These are phyloP conservation scores for Pagrus major DNA, from an alignment of 2,113 vertebrate species.

Conservation along the genomic window DNA sequence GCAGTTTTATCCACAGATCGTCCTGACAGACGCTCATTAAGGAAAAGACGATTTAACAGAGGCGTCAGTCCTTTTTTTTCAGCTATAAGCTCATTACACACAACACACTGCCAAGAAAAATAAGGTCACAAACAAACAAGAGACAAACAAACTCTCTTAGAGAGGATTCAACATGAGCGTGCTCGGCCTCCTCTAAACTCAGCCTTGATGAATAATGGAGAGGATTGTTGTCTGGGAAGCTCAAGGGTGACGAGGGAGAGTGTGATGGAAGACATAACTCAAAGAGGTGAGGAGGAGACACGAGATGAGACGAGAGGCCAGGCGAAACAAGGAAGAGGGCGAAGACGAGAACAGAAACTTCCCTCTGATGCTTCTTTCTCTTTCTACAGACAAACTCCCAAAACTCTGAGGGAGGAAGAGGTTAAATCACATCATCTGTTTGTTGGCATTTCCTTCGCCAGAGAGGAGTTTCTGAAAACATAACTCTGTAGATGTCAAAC, in stretches of 20 bases:
- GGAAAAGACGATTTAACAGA: too few relatives aligned
- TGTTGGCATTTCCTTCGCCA: neutral
- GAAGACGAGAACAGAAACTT: neutral
- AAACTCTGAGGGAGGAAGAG: neutral
- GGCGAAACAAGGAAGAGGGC: neutral
- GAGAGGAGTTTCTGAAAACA: neutral
- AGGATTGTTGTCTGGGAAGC: neutral
- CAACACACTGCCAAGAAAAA: too few relatives aligned
- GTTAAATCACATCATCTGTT: neutral
- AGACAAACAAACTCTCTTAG: neutral
- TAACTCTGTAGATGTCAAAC: neutral
- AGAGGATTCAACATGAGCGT: neutral
- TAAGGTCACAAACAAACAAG: neutral
- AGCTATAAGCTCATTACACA: too few relatives aligned
- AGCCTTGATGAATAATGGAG: conserved; percentile 37
- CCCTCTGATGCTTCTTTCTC: neutral
- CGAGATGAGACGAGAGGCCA: neutral
- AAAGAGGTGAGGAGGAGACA: neutral
- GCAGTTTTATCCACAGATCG: too few relatives aligned
- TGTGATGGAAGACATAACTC: neutral
- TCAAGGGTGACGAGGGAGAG: conserved; percentile 1
- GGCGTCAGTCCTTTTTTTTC: too few relatives aligned
- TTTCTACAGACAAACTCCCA: neutral
- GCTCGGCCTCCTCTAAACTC: neutral
- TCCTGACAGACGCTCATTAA: too few relatives aligned